Base-by-base conservation (phyloP, 2,888 invertebrate genomes). In the Campoplex capitator region DNA sequence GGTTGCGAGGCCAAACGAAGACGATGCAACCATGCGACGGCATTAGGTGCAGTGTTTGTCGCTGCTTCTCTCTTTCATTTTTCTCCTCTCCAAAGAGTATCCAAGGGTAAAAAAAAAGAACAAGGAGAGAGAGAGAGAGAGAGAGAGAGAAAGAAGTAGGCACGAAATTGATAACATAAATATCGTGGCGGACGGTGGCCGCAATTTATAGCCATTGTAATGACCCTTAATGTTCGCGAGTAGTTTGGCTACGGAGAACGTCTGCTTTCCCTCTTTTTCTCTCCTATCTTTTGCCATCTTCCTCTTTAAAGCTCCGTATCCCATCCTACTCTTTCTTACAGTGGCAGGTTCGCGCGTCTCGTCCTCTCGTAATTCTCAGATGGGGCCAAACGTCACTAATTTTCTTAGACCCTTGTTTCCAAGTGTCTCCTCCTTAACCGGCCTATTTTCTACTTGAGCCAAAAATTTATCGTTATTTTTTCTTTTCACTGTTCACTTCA, bases 211-310 rank as follows among this genome's bases (percentile, higher is more conserved):
- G 92, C 89, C 92, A 92, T 93, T 94, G 92, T 93, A 93, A 94
- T 93, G 93, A 94, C 91, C 93, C 93, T 93, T 93, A 93, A 94
- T 93, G 93, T 93, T 93, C 93, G 91, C 92, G 91, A 93, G 92
- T 92, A 93, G 93, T 93, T 93, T 91, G 92, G 91, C 91, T 92
- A 90, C 90, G 91, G 91, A 92, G 92, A 51, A 86, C 38, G 67
- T 70, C 79, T 32, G 58, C 67, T 78, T 48, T 71, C 71, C 74
- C 68, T 38, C 38, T 62, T 54, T 45, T 28, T 23, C 28, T 56
- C 38, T 51, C 38, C 11, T 70, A 28, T 42, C 9, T 77, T 80
- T 62, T 74, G 11, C 80, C 65, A 28, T 75, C 62, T 51, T 7
- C 28, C 78, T n/a, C 35, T 68, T 67, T 56, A 68, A 70, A 78